Percentiles rank a stretch among this genome's conserved stretches.
Evolutionary conservation across 1,140 invertebrate genomes (phyloP).

Genomic region (Diorhabda carinulata): DNA sequence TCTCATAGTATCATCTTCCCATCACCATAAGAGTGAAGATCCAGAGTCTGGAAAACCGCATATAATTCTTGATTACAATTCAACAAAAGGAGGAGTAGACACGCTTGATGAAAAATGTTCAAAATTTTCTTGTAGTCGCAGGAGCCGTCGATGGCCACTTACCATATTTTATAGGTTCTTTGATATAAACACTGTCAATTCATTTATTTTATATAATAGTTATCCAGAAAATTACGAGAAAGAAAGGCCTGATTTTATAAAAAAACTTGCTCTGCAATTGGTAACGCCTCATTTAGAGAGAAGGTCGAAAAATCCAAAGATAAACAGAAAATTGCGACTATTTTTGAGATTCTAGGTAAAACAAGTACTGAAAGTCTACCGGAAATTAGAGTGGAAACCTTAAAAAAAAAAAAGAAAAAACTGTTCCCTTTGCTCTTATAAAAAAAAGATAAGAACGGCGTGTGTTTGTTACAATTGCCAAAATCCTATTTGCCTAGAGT

Average conservation of each 20-base stretch:
- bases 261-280: background rate
- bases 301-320: background rate
- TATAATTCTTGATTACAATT: slow-evolving; percentile 39
- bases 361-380: background rate
- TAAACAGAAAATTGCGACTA: background rate
- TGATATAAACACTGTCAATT: slow-evolving; percentile 7
- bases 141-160: slow-evolving; percentile 45
- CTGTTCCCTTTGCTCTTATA: too few species aligned
- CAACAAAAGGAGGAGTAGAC: slow-evolving; percentile 49
- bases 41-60: slow-evolving; percentile 40
- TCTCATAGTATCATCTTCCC: slow-evolving; percentile 36
- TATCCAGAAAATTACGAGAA: background rate
- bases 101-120: slow-evolving; percentile 44
- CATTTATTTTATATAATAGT: slow-evolving; percentile 16
- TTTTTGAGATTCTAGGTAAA: slow-evolving; percentile 1
- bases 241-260: slow-evolving; percentile 1
- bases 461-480: too few species aligned
- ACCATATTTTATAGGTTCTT: slow-evolving; percentile 23
- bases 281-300: too few species aligned
- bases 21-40: slow-evolving; percentile 30
- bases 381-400: background rate
- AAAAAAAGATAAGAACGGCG: too few species aligned
- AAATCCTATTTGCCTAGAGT: too few species aligned
- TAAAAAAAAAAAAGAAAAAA: background rate
- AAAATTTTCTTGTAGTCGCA: slow-evolving; percentile 39